phyloP scores from a whole-genome alignment of 2,113 vertebrate species.

The Podarcis raffonei region DNA sequence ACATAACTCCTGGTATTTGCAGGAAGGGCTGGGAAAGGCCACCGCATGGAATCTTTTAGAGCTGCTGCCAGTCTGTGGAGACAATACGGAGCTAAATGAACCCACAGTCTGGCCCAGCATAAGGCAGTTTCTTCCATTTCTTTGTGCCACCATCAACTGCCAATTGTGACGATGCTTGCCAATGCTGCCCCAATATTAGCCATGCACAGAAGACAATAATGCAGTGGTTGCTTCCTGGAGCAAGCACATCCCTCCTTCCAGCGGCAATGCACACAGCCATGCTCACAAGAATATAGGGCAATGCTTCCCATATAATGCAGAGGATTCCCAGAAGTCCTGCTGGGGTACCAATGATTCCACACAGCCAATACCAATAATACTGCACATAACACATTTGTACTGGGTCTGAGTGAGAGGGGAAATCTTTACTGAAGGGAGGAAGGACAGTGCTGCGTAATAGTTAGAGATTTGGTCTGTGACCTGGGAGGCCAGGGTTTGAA shows the following conservation, averaged over 20 bases:
- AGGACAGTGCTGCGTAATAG: no score
- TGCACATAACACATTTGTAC: neutral
- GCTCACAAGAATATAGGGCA: neutral
- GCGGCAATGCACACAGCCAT: neutral
- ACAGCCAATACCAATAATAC: neutral
- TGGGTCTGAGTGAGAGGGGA: neutral
- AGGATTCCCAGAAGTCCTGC: neutral
- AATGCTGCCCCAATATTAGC: neutral
- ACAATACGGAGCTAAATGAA: neutral
- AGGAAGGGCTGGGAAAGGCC: neutral
- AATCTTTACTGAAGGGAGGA: neutral
- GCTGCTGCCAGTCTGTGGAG: neutral
- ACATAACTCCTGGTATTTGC: neutral
- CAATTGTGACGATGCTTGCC: neutral
- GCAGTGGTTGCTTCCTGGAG: neutral
- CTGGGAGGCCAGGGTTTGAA: no score
- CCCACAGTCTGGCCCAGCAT: neutral
- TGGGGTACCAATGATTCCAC: neutral
- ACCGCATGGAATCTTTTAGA: neutral
- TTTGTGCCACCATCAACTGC: neutral
- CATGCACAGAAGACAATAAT: neutral
- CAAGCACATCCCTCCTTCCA: no score
- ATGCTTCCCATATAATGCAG: neutral
- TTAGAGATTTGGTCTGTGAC: no score
- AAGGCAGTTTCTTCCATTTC: neutral